Percentiles rank a stretch among this genome's conserved stretches.
Evolutionary conservation across 2,888 invertebrate genomes (phyloP).

Genomic region (Drosophila imparisetae): DNA sequence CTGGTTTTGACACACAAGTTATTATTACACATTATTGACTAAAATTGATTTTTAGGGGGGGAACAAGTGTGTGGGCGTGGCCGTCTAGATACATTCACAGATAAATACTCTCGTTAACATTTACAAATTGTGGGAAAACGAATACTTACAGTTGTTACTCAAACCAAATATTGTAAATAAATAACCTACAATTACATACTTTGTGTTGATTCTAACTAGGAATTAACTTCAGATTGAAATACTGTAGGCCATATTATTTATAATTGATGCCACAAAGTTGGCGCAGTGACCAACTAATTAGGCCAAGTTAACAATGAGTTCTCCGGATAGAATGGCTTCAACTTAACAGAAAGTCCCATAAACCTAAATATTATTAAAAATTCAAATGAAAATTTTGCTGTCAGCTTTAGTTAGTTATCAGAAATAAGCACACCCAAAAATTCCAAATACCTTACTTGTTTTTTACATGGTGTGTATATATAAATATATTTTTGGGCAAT

Average conservation of each 20-base stretch:
- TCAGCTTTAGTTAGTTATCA: background rate
- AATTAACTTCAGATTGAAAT: background rate
- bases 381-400: background rate
- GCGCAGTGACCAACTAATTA: background rate
- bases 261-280: slow-evolving; percentile 11
- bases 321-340: background rate
- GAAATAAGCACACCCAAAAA: background rate
- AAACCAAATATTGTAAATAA: slow-evolving; percentile 10
- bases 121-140: slow-evolving; percentile 3
- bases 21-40: slow-evolving; percentile 35
- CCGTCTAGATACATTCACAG: background rate
- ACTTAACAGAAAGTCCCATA: background rate
- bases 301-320: background rate
- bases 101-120: background rate
- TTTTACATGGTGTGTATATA: background rate
- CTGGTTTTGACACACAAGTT: slow-evolving; percentile 9
- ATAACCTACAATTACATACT: slow-evolving; percentile 4
- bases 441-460: background rate
- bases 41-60: slow-evolving; percentile 15
- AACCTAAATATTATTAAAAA: background rate
- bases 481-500: no score
- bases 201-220: background rate
- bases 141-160: slow-evolving; percentile 6
- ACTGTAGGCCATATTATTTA: background rate
- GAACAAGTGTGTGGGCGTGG: slow-evolving; percentile 2